Evolutionary conservation across 1,140 invertebrate species (phyloP), one percentile per base, ranked within the genome.

Genomic region (Monomorium pharaonis): DNA sequence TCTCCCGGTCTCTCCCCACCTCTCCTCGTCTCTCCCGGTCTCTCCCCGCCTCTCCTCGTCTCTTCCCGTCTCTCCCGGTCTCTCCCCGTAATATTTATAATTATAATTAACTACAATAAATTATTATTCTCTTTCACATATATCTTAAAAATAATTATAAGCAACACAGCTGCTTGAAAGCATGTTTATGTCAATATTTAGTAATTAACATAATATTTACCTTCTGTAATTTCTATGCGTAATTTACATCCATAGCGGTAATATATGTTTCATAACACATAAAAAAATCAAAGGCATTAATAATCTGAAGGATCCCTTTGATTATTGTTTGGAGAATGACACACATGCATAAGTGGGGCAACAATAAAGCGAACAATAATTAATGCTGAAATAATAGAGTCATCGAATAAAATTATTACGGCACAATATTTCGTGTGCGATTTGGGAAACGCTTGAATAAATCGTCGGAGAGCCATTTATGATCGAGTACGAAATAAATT

Each of bases 301-400:
- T 67, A 67, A 67, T 5, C n/a, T 9, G 4, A 47, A 74, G 9
- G 27, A 51, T 51, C 16, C n/a, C 37, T 74, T 58, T 54, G 18
- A 60, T 44, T 51, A 60, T 58, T 58, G 14, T 58, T 56, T 16
- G 18, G 18, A 54, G 42, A 80, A 80, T 58, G 49, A 72, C 65
- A 44, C 33, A 18, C 21, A 9, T 37, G 18, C 10, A 33, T 60
- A 83, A 83, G 67, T 72, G 5, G 27, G 21, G 24, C 27, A 81
- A 81, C 37, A 42, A 81, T 81, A 21, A 81, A 81, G 49, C 30
- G 21, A n/a, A 54, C 33, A 70, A 81, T 81, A 44, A 81, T 72
- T 81, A 72, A 58, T 44, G 37, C 51, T n/a, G 21, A 56, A 81
- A 72, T 44, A 58, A 58, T 58, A 30, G 49, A 56, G 44, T 74